Base-by-base conservation (phyloP, 2,888 invertebrate genomes). In the Homarus gammarus region DNA sequence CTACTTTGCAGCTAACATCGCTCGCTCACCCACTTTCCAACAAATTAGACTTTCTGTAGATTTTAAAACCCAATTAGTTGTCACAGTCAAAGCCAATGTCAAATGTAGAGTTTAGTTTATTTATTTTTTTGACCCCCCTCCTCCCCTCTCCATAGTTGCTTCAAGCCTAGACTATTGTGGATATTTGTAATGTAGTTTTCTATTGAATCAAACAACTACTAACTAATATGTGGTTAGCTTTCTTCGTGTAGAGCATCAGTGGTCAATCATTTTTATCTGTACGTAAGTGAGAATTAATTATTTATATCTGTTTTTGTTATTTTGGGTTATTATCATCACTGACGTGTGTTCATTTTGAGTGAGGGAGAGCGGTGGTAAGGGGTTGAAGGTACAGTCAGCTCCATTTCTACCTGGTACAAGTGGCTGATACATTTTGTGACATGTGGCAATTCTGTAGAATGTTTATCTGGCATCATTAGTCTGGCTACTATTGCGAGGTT, bases 131-230 rank as follows among this genome's bases (percentile, higher is more conserved):
- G 83, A 84, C 40, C n/a, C n/a, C n/a, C n/a, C n/a, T n/a, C n/a
- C n/a, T n/a, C n/a, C n/a, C n/a, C n/a, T n/a, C n/a, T 33, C 64
- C 75, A 68, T 89, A 89, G 88, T n/a, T 89, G 88, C 88, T 89
- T 89, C 73, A 68, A 77, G 83, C 56, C 36, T 84, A 84, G 84
- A 78, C 31, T 68, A 78, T 83, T 89, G 78, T 89, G 88, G 68
- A 68, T 83, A 61, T 77, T 78, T 84, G 88, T 87, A 36, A 82
- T 87, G 87, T 87, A 82, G 82, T 44, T 27, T 36, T 44, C 31
- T 70, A 18, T 12, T n/a, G 38, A 44, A 33, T 10, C 70, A 44
- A 36, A 56, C 36, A 27, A 81, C 5, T 31, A 40, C 56, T 79
- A 68, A 70, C n/a, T 68, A 64, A 64, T 40, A 31, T 68, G 70